phyloP scores from a whole-genome alignment of 2,797 vertebrate genomes.

The Pantherophis vulpinus region DNA sequence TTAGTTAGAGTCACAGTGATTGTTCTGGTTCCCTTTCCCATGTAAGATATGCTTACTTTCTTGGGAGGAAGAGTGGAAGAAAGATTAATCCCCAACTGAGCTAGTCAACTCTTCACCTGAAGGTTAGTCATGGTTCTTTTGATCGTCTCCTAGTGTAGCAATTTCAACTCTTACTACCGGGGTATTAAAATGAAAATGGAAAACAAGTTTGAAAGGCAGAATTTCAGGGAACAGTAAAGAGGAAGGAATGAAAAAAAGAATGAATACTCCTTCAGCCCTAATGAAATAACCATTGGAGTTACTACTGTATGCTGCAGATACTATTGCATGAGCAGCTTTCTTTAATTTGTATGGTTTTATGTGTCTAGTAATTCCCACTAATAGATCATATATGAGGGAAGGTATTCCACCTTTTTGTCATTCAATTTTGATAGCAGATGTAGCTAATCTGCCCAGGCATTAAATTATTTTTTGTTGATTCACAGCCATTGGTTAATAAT shows the following conservation, averaged over 20 bases:
- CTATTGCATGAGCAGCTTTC: slow-evolving; percentile 9
- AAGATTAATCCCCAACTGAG: background rate
- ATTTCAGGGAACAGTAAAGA: background rate
- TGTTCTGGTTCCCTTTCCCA: background rate
- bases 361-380: slow-evolving; percentile 26
- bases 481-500: background rate
- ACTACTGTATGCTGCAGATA: background rate
- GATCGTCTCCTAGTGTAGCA: slow-evolving; percentile 13
- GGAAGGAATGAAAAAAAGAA: slow-evolving; percentile 9
- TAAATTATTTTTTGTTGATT: slow-evolving; percentile 19
- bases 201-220: slow-evolving; percentile 38
- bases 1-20: background rate
- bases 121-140: slow-evolving; percentile 15
- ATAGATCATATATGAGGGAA: background rate
- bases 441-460: background rate
- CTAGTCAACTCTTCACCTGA: slow-evolving; percentile 14
- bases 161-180: slow-evolving; percentile 39
- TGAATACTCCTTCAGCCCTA: background rate
- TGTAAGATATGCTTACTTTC: background rate
- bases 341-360: slow-evolving; percentile 27
- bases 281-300: slow-evolving; percentile 16
- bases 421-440: background rate
- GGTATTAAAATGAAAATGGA: slow-evolving; percentile 37
- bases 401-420: slow-evolving; percentile 26
- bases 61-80: background rate